Evolutionary conservation across 2,888 invertebrate genomes (phyloP).

Genomic region (Pardosa pseudoannulata): DNA sequence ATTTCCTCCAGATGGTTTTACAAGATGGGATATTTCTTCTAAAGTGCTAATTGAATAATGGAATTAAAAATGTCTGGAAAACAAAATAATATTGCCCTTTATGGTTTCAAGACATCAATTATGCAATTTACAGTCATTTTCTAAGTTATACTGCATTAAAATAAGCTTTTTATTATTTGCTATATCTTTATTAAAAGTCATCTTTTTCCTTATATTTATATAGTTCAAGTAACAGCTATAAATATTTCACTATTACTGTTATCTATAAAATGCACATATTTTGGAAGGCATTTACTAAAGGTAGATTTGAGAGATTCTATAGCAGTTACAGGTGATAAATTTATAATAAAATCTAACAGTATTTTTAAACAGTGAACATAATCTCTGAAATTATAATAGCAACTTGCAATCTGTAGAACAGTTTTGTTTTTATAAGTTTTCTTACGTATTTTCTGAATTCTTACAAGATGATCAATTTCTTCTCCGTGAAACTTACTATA

Average conservation of each 20-base stretch:
- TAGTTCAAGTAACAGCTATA: constrained; percentile 39
- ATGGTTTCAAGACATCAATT: constrained; percentile 84
- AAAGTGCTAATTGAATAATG: constrained; percentile 90
- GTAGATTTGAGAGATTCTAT: not conserved
- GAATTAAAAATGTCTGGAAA: constrained; percentile 87
- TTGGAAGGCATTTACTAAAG: constrained; percentile 1
- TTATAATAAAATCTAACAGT: constrained; percentile 54
- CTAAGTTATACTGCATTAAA: constrained; percentile 92
- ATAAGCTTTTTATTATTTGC: constrained; percentile 90
- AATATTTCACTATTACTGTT: constrained; percentile 59
- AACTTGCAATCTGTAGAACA: constrained; percentile 77
- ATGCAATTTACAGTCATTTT: constrained; percentile 82
- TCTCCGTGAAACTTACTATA: constrained; percentile 80
- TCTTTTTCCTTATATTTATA: constrained; percentile 76
- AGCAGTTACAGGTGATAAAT: not conserved
- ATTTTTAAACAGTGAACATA: constrained; percentile 59
- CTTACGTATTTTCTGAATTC: constrained; percentile 27
- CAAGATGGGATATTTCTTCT: constrained; percentile 88
- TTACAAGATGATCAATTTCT: constrained; percentile 36
- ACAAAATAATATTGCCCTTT: constrained; percentile 85
- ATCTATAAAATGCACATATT: constrained; percentile 54
- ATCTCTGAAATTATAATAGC: constrained; percentile 76
- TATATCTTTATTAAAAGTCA: constrained; percentile 82
- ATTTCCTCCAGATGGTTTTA: constrained; percentile 87
- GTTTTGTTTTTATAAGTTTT: constrained; percentile 74